Conservation (phyloP, 2,888 invertebrate species). For the Drosophila nr. perissopoda region DNA sequence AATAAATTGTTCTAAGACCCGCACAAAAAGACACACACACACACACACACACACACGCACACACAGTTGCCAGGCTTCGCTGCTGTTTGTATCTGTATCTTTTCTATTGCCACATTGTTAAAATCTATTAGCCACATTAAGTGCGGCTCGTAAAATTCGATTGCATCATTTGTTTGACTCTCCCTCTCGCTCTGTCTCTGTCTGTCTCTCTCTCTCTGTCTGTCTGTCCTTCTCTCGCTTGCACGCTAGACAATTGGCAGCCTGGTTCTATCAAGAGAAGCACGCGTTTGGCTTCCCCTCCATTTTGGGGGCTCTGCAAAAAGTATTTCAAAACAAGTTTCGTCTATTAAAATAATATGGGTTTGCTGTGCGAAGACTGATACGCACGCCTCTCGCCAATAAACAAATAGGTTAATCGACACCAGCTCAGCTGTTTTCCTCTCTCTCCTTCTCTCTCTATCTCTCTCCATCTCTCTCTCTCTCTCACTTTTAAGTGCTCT, state of each 20-base stretch:
- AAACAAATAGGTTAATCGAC: conserved; percentile 77
- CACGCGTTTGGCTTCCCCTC: conserved; percentile 23
- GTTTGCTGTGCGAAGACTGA: conserved; percentile 11
- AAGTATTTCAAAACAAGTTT: conserved; percentile 79
- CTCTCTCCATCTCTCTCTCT: neutral
- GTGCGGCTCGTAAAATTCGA: conserved; percentile 81
- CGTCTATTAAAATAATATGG: conserved; percentile 69
- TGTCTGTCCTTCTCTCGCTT: neutral
- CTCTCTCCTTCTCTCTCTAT: neutral
- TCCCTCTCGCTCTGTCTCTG: neutral
- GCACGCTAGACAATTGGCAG: conserved; percentile 45
- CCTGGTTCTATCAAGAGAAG: conserved; percentile 13
- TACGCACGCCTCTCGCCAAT: conserved; percentile 50
- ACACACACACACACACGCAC: conserved; percentile 7
- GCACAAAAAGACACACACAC: conserved; percentile 12
- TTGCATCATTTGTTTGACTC: conserved; percentile 79
- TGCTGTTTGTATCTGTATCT: conserved; percentile 70
- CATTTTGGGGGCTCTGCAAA: conserved; percentile 47
- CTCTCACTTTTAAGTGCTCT: conserved; percentile 41
- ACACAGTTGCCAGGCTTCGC: conserved; percentile 55
- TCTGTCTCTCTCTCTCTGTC: neutral
- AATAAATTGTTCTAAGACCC: conserved; percentile 75
- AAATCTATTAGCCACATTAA: conserved; percentile 81
- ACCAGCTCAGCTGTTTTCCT: conserved; percentile 20
- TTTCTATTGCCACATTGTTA: conserved; percentile 81